These are phyloP conservation scores for Drosophila melanocephala DNA, from an alignment of 2,888 invertebrate species.

Conservation along the genomic window DNA sequence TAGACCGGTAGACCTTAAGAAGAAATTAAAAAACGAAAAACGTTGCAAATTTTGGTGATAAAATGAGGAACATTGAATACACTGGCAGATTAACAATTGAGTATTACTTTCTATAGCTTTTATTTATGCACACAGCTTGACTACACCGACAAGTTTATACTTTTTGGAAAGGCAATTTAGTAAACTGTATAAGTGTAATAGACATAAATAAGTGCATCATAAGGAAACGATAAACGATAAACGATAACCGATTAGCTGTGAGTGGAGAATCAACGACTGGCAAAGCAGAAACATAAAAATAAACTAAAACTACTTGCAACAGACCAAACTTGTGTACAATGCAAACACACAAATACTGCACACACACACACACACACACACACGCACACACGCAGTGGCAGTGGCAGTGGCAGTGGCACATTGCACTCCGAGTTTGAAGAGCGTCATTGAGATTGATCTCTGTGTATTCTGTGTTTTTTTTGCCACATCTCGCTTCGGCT, in stretches of 20 bases:
- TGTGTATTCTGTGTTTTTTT: slow-evolving; percentile 32
- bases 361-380: slow-evolving; percentile 2
- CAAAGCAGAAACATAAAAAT: not conserved
- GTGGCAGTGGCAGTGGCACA: slow-evolving; percentile 3
- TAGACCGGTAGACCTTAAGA: too few relatives aligned
- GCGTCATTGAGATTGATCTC: slow-evolving; percentile 54
- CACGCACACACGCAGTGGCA: slow-evolving; percentile 10
- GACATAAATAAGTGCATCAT: not conserved
- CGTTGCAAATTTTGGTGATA: not conserved
- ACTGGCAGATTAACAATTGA: not conserved
- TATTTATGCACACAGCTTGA: too few relatives aligned
- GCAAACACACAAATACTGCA: not conserved
- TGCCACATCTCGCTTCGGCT: slow-evolving; percentile 34
- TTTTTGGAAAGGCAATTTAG: not conserved
- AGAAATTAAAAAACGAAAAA: not conserved
- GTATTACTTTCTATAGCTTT: too few relatives aligned
- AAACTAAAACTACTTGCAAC: not conserved
- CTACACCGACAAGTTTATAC: not conserved
- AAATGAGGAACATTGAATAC: not conserved
- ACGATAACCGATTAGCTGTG: not conserved
- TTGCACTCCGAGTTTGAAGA: slow-evolving; percentile 2
- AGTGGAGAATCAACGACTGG: not conserved
- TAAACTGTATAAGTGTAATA: not conserved
- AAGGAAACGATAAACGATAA: not conserved
- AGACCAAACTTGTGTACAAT: slow-evolving; percentile 19